Percentiles rank a stretch among this genome's conserved stretches.
These are phyloP conservation scores for Pseudomyrmex dendroicus DNA, from an alignment of 1,140 invertebrate species.

Conservation along the genomic window DNA sequence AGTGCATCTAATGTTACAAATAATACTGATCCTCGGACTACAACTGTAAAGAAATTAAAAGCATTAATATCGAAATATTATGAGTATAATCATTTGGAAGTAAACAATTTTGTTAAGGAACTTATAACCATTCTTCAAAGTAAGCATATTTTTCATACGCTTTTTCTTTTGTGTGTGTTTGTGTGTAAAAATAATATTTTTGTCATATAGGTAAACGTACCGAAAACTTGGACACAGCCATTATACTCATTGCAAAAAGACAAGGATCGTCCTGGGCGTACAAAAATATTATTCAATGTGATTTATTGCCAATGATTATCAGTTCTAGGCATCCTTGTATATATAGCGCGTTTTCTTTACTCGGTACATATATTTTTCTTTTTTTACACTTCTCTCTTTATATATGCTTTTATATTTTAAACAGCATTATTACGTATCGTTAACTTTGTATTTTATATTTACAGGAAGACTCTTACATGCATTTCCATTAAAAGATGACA, in stretches of 20 bases:
- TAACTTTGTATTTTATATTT: conserved; percentile 40
- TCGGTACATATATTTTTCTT: conserved; percentile 71
- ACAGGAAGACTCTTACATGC: conserved; percentile 77
- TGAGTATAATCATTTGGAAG: conserved; percentile 74
- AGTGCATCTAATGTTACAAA: background rate
- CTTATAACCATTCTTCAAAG: conserved; percentile 72
- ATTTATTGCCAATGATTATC: conserved; percentile 78
- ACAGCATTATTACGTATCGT: background rate
- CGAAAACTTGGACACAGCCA: conserved; percentile 67
- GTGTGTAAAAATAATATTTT: conserved; percentile 17
- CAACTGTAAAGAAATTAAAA: conserved; percentile 58
- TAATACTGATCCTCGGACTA: no score
- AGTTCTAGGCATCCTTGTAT: conserved; percentile 67
- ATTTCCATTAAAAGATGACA: conserved; percentile 69
- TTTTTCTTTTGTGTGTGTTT: conserved; percentile 8
- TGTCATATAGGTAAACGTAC: conserved; percentile 68
- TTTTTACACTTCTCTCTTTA: no score
- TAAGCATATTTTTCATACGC: conserved; percentile 53
- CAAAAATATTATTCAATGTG: conserved; percentile 75
- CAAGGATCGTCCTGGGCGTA: conserved; percentile 75
- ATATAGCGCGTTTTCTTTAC: conserved; percentile 74
- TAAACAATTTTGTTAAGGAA: conserved; percentile 53
- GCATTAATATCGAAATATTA: conserved; percentile 72
- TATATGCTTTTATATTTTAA: background rate
- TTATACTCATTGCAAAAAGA: conserved; percentile 79